Evolutionary conservation across 2,888 invertebrate genomes (phyloP).

Genomic region (Eurytoma californica): DNA sequence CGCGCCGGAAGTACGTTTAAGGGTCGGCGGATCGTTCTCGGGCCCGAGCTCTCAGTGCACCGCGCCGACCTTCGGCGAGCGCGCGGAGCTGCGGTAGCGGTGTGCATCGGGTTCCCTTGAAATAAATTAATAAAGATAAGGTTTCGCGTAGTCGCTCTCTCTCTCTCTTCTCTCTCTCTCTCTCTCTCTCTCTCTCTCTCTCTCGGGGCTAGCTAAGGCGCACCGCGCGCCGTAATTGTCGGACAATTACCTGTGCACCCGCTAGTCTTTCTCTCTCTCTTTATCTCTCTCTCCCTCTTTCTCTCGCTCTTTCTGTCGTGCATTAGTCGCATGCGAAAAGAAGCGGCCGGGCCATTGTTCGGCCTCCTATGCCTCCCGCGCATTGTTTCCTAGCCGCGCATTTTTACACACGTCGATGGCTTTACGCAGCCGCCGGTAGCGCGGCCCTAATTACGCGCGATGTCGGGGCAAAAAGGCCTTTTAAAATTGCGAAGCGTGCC

Average conservation of each 20-base stretch:
- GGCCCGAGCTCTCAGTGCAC: not conserved
- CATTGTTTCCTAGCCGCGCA: slow-evolving; percentile 26
- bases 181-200: slow-evolving; percentile 14
- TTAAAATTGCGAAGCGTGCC: slow-evolving; percentile 55
- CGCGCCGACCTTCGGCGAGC: slow-evolving; percentile 46
- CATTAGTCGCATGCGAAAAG: slow-evolving; percentile 67
- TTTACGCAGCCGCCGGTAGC: slow-evolving; percentile 19
- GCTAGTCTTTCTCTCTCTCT: too few species aligned
- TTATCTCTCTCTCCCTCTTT: too few species aligned
- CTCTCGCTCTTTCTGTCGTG: slow-evolving; percentile 58
- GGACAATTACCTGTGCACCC: slow-evolving; percentile 64
- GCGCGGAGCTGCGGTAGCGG: slow-evolving; percentile 50
- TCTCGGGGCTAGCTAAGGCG: not conserved
- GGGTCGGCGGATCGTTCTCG: slow-evolving; percentile 51
- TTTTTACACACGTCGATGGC: slow-evolving; percentile 3
- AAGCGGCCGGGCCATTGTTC: slow-evolving; percentile 63
- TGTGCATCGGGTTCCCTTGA: slow-evolving; percentile 53
- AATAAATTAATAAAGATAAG: slow-evolving; percentile 64
- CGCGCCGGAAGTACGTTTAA: slow-evolving; percentile 56
- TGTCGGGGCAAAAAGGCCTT: slow-evolving; percentile 59
- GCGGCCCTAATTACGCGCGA: slow-evolving; percentile 64
- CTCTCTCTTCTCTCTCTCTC: slow-evolving; percentile 46
- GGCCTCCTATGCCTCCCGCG: slow-evolving; percentile 54
- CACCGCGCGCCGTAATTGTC: slow-evolving; percentile 64
- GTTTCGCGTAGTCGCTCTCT: slow-evolving; percentile 45